Percentiles rank a stretch among this genome's conserved stretches.
Conservation (phyloP, 2,113 vertebrate species). For the Barbus barbus region DNA sequence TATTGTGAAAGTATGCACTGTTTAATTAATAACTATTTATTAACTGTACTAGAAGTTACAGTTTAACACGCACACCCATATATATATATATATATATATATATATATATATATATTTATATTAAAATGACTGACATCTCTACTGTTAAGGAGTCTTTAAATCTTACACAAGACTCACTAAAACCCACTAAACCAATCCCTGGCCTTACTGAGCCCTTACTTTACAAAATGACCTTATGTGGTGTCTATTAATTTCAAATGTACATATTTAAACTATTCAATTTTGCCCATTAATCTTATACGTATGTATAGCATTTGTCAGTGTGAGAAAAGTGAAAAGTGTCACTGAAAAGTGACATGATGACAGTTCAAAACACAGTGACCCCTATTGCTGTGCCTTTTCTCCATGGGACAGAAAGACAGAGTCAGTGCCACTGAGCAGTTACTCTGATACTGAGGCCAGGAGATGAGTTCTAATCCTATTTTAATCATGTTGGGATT, state of each 20-base stretch:
- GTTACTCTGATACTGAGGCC: slow-evolving; percentile 10
- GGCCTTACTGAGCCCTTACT: neutral
- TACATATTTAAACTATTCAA: neutral
- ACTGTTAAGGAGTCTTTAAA: too few relatives aligned
- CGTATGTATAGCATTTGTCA: neutral
- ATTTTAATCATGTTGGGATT: slow-evolving; percentile 58
- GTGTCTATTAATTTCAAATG: neutral
- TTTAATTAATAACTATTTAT: too few relatives aligned
- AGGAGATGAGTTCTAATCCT: slow-evolving; percentile 57
- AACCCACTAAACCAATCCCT: neutral
- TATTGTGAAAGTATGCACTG: too few relatives aligned
- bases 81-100: too few relatives aligned
- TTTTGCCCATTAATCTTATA: neutral
- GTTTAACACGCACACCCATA: too few relatives aligned
- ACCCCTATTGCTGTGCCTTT: slow-evolving; percentile 4
- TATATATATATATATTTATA: too few relatives aligned
- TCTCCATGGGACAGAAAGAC: neutral
- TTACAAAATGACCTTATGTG: neutral
- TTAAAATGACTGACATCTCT: too few relatives aligned
- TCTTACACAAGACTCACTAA: too few relatives aligned
- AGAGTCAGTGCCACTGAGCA: neutral
- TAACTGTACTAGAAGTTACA: neutral
- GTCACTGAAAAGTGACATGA: neutral
- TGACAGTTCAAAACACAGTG: slow-evolving; percentile 14
- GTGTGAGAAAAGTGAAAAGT: neutral